Percentiles rank a stretch among this genome's conserved stretches.
Evolutionary conservation across 2,888 invertebrate genomes (phyloP).

Genomic region (Anoncus sp.): DNA sequence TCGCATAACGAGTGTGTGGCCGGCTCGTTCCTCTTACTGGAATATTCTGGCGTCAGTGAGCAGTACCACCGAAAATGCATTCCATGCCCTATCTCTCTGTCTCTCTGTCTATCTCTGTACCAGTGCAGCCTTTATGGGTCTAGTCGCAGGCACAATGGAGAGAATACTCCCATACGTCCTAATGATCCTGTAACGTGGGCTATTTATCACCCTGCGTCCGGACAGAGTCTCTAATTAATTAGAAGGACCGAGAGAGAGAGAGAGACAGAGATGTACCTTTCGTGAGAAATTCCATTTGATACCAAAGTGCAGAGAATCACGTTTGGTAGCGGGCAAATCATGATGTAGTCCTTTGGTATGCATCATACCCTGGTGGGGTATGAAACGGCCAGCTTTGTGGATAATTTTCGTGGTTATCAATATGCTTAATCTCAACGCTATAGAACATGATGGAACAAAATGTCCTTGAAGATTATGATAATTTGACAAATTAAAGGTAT

Average conservation of each 20-base stretch:
- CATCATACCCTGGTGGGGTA: background rate
- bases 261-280: constrained; percentile 40
- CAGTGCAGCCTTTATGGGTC: constrained; percentile 66
- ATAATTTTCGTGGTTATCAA: background rate
- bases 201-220: constrained; percentile 75
- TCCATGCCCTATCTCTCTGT: constrained; percentile 11
- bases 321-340: constrained; percentile 38
- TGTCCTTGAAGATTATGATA: background rate
- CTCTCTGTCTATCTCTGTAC: background rate
- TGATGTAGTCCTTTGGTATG: constrained; percentile 35
- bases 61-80: constrained; percentile 38
- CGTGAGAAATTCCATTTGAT: constrained; percentile 49
- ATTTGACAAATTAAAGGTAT: constrained; percentile 9
- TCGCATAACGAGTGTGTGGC: constrained; percentile 60
- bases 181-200: constrained; percentile 76
- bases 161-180: constrained; percentile 69
- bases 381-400: background rate
- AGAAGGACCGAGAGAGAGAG: constrained; percentile 53
- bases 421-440: background rate
- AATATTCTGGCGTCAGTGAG: constrained; percentile 32
- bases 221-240: constrained; percentile 77
- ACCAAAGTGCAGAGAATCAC: constrained; percentile 43
- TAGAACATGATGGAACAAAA: background rate
- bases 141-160: constrained; percentile 47
- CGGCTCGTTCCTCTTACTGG: constrained; percentile 44